Base-by-base conservation (phyloP, 2,797 vertebrate genomes). In the Syngnathus acus region DNA sequence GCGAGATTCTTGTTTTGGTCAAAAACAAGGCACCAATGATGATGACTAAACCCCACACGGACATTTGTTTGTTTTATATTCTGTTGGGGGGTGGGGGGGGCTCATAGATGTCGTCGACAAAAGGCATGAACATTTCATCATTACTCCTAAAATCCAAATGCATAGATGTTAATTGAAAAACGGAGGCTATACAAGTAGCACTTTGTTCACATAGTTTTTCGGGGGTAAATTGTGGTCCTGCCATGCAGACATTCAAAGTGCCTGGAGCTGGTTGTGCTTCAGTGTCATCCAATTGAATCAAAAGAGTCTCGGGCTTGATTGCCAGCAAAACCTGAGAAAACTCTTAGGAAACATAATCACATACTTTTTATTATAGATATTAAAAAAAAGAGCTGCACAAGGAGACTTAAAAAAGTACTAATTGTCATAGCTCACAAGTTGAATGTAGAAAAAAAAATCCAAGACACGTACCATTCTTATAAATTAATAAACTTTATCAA, bases 21-120 rank as follows among this genome's bases (percentile, higher is more conserved):
- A 72, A 43, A 64, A 72, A 83, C 89, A 88, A 91, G 89, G 89
- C 90, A 91, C 89, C 88, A 87, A 78, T 84, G 84, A 87, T 77
- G 86, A 89, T 79, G 77, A 79, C 75, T 45, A 71, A 70, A 78
- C 50, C 50, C 9, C 50, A 51, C 19, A 87, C 77, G 77, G 11
- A 23, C 42, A 32, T 61, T 61, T 32, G 32, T 32, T 21, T 26
- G 19, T 23, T 43, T 21, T 62, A 7, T 62, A 45, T 59, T 71
- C 71, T 75, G 76, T 68, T 0, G 40, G 9, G 11, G 9, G 14
- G 4, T 14, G 4, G 14, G 14, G 14, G 45, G 14, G 14, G 38
- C 26, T 64, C 26, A 38, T 50, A 4, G 43, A 50, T 6, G 32
- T 57, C 55, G 16, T 57, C 8, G 3, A 26, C 62, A 45, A 37